Evolutionary conservation across 2,888 invertebrate genomes (phyloP), one percentile per base, ranked within the genome.

Genomic region (Cryptocephalus moraei): DNA sequence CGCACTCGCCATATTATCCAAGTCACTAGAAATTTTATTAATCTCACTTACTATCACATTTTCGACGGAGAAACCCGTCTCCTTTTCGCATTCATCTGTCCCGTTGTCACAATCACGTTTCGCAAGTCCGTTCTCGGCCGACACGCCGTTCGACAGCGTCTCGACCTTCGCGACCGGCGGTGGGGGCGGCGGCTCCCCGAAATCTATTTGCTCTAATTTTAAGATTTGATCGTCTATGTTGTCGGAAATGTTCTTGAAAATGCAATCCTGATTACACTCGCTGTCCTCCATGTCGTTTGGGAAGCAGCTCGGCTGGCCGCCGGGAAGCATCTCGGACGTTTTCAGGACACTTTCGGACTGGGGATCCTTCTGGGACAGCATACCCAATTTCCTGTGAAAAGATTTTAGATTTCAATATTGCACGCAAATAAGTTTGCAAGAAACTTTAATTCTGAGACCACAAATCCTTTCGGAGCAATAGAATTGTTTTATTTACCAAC

Each of bases 201-300:
- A 53, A 40, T 55, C 50, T 6, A 46, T 31, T 36, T 43, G 48
- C 36, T 57, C 54, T 33, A 60, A 42, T 33, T 60, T 60, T 33
- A 58, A 60, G 10, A 59, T 60, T 50, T 60, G 62, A 33, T 61
- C 61, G 11, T 60, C 58, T 8, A 59, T 56, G 46, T 42, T 42
- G 34, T 36, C 54, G 41, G 41, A 44, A 9, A 40, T 6, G 44
- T 52, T 45, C 43, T 62, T 64, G 54, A 62, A 67, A 45, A 67
- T 64, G 57, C 68, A 68, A 52, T 69, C 68, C 47, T 62, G 62
- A 45, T 62, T 64, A 49, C 66, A 66, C 50, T 62, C 64, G 49
- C 49, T 56, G 43, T 62, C 62, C 42, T 61, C 61, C 41, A 58
- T 41, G 44, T 60, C 56, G 52, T 54, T 53, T 33, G 57, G 57